Evolutionary conservation across 1,140 invertebrate genomes (phyloP).

Genomic region (Drosophila athabasca): DNA sequence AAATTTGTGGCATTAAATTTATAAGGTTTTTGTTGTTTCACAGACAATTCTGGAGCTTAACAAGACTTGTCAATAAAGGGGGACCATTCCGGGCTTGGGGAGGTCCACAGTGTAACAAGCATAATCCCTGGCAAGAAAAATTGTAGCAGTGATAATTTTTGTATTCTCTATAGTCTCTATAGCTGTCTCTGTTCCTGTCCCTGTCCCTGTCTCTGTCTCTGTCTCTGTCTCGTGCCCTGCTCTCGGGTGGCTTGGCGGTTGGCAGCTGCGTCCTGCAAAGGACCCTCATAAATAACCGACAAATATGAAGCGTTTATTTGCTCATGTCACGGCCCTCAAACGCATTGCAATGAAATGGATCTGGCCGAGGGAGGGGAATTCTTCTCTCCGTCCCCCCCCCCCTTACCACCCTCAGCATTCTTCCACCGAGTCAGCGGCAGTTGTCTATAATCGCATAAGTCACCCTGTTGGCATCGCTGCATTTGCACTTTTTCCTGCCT

Average conservation of each 20-base stretch:
- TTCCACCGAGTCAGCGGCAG: slow-evolving; percentile 49
- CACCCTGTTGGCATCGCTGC: slow-evolving; percentile 80
- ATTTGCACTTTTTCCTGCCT: slow-evolving; percentile 70
- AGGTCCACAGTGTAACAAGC: slow-evolving; percentile 59
- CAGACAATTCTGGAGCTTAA: slow-evolving; percentile 73
- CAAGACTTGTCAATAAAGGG: slow-evolving; percentile 70
- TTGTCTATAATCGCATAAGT: slow-evolving; percentile 83
- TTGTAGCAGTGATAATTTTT: slow-evolving; percentile 77
- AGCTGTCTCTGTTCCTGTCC: slow-evolving; percentile 5
- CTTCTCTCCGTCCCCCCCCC: slow-evolving; percentile 4
- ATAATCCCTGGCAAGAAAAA: slow-evolving; percentile 75
- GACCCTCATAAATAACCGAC: slow-evolving; percentile 82
- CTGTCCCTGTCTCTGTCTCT: not conserved
- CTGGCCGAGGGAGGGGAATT: slow-evolving; percentile 33
- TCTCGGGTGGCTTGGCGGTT: slow-evolving; percentile 25
- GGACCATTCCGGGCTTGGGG: slow-evolving; percentile 1
- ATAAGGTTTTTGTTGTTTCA: slow-evolving; percentile 47
- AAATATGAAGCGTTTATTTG: slow-evolving; percentile 83
- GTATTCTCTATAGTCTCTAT: slow-evolving; percentile 43
- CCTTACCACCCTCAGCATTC: slow-evolving; percentile 3
- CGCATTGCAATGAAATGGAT: slow-evolving; percentile 67
- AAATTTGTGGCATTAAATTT: slow-evolving; percentile 68
- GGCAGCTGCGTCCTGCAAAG: slow-evolving; percentile 76
- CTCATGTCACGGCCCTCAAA: slow-evolving; percentile 76
- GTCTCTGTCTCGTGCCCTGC: slow-evolving; percentile 4